Percentiles rank a stretch among this genome's conserved stretches.
phyloP scores from a whole-genome alignment of 2,888 invertebrate genomes.

The Thymelicus sylvestris region DNA sequence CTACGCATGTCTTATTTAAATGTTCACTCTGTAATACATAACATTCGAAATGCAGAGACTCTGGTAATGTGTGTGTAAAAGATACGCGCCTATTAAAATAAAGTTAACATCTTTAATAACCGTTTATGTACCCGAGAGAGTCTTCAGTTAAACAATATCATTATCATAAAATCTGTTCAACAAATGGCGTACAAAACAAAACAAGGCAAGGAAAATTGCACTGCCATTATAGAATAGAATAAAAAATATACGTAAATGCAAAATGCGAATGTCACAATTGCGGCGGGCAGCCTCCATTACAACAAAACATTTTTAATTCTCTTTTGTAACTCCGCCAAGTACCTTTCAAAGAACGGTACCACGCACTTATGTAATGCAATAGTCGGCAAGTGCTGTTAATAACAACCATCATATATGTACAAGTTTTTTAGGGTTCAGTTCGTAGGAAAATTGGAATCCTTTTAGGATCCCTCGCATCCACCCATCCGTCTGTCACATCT shows the following conservation, averaged over 20 bases:
- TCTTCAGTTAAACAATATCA: neutral
- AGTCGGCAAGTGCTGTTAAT: neutral
- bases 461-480: no score
- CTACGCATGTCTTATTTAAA: no score
- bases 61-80: no score
- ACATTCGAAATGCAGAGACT: no score
- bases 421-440: neutral
- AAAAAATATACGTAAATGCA: slow-evolving; percentile 25
- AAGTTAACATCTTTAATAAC: no score
- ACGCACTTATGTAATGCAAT: slow-evolving; percentile 28
- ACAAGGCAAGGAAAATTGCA: slow-evolving; percentile 17
- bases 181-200: slow-evolving; percentile 22
- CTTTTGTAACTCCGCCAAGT: slow-evolving; percentile 29
- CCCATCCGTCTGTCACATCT: no score
- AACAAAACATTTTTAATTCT: slow-evolving; percentile 34
- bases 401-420: no score
- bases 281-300: slow-evolving; percentile 18
- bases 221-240: slow-evolving; percentile 18
- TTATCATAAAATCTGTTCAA: slow-evolving; percentile 7
- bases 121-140: no score
- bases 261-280: slow-evolving; percentile 26
- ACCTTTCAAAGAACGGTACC: slow-evolving; percentile 16
- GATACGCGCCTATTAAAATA: no score
- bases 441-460: no score
- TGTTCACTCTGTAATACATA: no score